These are phyloP conservation scores for Aplocera efformata DNA, from an alignment of 2,888 invertebrate genomes.

Conservation along the genomic window DNA sequence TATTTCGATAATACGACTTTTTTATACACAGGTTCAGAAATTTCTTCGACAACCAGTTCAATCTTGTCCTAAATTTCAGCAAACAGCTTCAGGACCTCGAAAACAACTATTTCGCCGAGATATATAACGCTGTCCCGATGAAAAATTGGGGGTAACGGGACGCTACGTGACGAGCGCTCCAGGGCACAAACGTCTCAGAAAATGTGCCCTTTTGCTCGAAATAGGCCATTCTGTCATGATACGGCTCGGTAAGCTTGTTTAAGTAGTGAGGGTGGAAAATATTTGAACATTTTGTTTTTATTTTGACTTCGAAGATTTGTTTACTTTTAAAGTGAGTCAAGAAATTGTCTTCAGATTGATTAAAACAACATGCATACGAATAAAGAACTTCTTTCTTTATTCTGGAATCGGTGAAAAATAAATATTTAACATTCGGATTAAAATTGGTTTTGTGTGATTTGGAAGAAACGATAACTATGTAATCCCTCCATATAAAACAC, in stretches of 20 bases:
- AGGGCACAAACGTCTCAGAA: slow-evolving; percentile 33
- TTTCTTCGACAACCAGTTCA: slow-evolving; percentile 3
- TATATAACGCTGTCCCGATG: slow-evolving; percentile 44
- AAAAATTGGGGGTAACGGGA: slow-evolving; percentile 62
- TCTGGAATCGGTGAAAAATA: too few species aligned
- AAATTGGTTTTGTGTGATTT: too few species aligned
- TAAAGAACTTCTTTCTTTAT: too few species aligned
- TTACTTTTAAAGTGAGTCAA: slow-evolving; percentile 13
- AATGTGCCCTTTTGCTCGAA: slow-evolving; percentile 33
- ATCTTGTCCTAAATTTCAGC: slow-evolving; percentile 10
- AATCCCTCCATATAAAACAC: too few species aligned
- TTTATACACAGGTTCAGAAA: too few species aligned
- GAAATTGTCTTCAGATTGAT: too few species aligned
- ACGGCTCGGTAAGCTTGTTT: slow-evolving; percentile 36
- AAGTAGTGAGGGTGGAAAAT: slow-evolving; percentile 26
- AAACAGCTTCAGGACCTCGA: slow-evolving; percentile 15
- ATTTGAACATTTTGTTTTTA: slow-evolving; percentile 26
- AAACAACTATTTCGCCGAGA: slow-evolving; percentile 29
- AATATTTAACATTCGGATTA: too few species aligned
- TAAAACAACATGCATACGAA: too few species aligned
- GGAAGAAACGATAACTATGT: too few species aligned
- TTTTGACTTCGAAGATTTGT: slow-evolving; percentile 21
- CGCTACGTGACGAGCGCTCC: slow-evolving; percentile 56
- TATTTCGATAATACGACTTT: too few species aligned
- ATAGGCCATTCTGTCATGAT: slow-evolving; percentile 56